These are phyloP conservation scores for Danio aesculapii DNA, from an alignment of 2,797 vertebrate species.

Conservation along the genomic window DNA sequence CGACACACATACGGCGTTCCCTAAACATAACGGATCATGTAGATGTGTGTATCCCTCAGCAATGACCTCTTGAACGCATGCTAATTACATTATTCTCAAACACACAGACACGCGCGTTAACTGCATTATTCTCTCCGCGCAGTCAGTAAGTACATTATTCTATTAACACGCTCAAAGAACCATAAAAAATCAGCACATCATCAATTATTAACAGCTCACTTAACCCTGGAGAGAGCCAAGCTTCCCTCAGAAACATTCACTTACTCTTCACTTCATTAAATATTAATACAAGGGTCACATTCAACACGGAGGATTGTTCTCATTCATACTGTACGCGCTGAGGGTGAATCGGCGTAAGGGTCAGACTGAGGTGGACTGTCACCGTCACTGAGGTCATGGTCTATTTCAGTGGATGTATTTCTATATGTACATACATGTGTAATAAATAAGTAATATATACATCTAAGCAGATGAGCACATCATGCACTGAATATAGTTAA, in stretches of 20 bases:
- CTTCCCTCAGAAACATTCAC: slow-evolving; percentile 62
- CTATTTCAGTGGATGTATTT: not conserved
- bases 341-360: slow-evolving; percentile 16
- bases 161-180: slow-evolving; percentile 59
- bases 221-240: slow-evolving; percentile 58
- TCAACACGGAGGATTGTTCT: slow-evolving; percentile 68
- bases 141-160: slow-evolving; percentile 59
- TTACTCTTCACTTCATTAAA: slow-evolving; percentile 79
- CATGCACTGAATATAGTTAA: too few relatives aligned
- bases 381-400: not conserved
- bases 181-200: slow-evolving; percentile 60
- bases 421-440: not conserved
- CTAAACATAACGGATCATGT: slow-evolving; percentile 20
- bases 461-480: too few relatives aligned
- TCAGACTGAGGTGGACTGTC: not conserved
- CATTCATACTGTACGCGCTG: slow-evolving; percentile 32
- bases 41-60: slow-evolving; percentile 40
- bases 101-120: slow-evolving; percentile 49
- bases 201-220: slow-evolving; percentile 65
- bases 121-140: slow-evolving; percentile 65
- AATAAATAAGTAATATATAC: too few relatives aligned
- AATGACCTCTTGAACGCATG: slow-evolving; percentile 23
- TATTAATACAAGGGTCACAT: slow-evolving; percentile 82
- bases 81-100: slow-evolving; percentile 54
- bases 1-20: slow-evolving; percentile 28